Evolutionary conservation across 2,797 vertebrate species (phyloP), one percentile per base, ranked within the genome.

Genomic region (Pangasius mekongensis): DNA sequence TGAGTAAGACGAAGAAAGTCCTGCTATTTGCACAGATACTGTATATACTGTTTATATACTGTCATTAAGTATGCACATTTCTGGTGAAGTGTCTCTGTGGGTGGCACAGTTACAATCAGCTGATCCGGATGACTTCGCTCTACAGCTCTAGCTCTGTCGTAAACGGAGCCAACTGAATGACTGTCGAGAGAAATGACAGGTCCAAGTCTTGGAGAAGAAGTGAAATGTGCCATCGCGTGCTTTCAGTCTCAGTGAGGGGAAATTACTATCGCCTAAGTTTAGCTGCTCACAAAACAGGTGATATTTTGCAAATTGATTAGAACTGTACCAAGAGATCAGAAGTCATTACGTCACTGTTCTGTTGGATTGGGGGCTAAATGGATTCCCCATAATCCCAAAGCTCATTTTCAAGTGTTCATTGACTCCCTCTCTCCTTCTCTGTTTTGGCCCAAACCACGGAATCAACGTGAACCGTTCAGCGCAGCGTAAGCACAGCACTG

Each of bases 1-100:
- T 90, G 88, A 94, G 83, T 91, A 88, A 89, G 87, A 93, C 87
- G 89, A 94, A 89, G 84, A 93, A 93, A 94, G 89, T 90, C 92
- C 91, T 93, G 94, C 92, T 89, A 88, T 92, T 93, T 93, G 90
- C 91, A 86, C 89, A 86, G 88, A 90, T 56, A 36, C 36, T 36
- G 36, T 36, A 91, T 67, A 73, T 49, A 3, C 27, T 78, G 87
- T 89, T 88, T 84, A 91, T 93, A 18, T 4, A 13, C 52, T 87
- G 90, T 85, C 62, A 91, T 91, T 84, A 89, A 88, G n/a, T 85
- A 83, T 69, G 83, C 74, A 81, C 60, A 86, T 91, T 92, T 93
- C 86, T 89, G n/a, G 77, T 86, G 64, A 82, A 91, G 90, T 90
- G 87, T 89, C 83, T 33, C 30, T 33, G 20, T 83, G 24, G 22